phyloP scores from a whole-genome alignment of 2,113 vertebrate species.

The Lamprotornis superbus region DNA sequence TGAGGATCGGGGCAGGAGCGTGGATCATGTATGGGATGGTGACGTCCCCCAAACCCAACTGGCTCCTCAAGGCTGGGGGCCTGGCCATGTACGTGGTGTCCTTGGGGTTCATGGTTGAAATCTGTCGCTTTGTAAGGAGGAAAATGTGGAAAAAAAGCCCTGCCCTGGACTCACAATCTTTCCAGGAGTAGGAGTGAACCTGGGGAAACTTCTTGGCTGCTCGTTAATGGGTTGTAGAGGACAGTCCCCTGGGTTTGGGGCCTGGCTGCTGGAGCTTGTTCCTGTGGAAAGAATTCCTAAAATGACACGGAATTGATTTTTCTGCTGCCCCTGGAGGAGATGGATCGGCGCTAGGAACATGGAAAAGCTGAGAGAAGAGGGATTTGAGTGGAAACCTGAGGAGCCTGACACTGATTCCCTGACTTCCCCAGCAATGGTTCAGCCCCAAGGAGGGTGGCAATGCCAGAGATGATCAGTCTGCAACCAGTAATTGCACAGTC shows the following conservation, averaged over 20 bases:
- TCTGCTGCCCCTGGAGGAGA: neutral
- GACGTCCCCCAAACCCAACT: constrained; percentile 75
- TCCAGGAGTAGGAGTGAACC: neutral
- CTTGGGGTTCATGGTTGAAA: constrained; percentile 83
- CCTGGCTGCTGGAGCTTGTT: neutral
- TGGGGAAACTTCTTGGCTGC: neutral
- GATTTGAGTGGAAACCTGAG: neutral
- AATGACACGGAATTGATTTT: neutral
- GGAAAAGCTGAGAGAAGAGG: neutral
- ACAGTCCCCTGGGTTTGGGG: neutral
- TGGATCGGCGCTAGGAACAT: fast-evolving
- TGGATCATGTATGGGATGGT: constrained; percentile 80
- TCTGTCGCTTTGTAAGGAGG: constrained; percentile 77
- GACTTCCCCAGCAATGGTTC: neutral
- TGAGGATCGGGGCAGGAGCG: constrained; percentile 82
- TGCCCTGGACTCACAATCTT: neutral
- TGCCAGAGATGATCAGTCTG: neutral
- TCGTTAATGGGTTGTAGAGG: neutral
- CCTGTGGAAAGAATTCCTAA: neutral
- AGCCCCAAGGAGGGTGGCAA: neutral
- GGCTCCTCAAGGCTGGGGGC: constrained; percentile 84
- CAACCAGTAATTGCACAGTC: neutral
- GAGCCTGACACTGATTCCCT: neutral
- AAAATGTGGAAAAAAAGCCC: constrained; percentile 69
- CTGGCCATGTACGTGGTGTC: constrained; percentile 86